phyloP scores from a whole-genome alignment of 2,888 invertebrate genomes.

The Machimus rusticus region DNA sequence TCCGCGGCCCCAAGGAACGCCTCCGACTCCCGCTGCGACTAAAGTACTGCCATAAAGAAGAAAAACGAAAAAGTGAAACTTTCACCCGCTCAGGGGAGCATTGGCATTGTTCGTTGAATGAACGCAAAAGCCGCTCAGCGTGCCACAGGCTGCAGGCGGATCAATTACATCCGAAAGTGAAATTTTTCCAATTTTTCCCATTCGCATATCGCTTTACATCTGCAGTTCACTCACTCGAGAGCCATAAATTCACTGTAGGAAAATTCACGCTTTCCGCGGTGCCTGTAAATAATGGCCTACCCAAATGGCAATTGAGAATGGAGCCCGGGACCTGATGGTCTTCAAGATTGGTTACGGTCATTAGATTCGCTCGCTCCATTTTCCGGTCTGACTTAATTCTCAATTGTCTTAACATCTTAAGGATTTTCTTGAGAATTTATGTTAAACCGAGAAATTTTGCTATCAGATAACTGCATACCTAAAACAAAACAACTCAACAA shows the following conservation, averaged over 20 bases:
- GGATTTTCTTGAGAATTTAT: neutral
- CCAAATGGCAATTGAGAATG: conserved; percentile 7
- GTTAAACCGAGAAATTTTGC: neutral
- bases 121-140: neutral
- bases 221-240: conserved; percentile 29
- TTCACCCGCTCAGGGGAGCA: conserved; percentile 41
- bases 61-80: conserved; percentile 41
- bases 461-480: neutral
- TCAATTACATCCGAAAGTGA: conserved; percentile 43
- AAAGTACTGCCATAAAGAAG: neutral
- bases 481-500: neutral
- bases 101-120: conserved; percentile 14
- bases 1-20: neutral
- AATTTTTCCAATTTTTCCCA: conserved; percentile 37
- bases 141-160: conserved; percentile 16
- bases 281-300: conserved; percentile 14
- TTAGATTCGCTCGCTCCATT: neutral
- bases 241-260: conserved; percentile 10
- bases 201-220: conserved; percentile 41
- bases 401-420: conserved; percentile 3
- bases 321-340: neutral
- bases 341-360: neutral
- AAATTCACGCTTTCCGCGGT: conserved; percentile 22
- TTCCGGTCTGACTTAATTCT: neutral
- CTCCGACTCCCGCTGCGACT: conserved; percentile 5